Evolutionary conservation across 2,113 vertebrate species (phyloP).

Genomic region (Neogale vison): DNA sequence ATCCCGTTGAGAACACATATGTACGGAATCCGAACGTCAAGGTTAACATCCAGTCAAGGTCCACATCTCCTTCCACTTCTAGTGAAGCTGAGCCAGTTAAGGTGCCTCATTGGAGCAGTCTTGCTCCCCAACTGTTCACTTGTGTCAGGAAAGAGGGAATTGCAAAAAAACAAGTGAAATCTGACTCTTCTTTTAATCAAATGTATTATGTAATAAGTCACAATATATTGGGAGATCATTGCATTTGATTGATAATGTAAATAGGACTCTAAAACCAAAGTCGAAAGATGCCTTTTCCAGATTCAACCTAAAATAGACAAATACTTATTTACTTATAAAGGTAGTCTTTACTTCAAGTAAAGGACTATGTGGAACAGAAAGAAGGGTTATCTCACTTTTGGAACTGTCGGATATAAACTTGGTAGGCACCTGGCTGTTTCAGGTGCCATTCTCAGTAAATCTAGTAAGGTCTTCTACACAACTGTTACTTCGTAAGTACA

Average conservation of each 20-base stretch:
- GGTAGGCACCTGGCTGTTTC: background rate
- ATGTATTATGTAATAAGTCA: background rate
- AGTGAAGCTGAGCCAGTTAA: conserved; percentile 94
- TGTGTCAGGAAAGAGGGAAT: conserved; percentile 57
- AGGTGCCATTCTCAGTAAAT: background rate
- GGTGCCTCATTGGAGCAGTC: conserved; percentile 82
- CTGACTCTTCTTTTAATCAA: background rate
- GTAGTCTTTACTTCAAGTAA: background rate
- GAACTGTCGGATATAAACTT: background rate
- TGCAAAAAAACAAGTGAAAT: conserved; percentile 52
- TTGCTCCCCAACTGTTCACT: conserved; percentile 49
- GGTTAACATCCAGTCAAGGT: conserved; percentile 90
- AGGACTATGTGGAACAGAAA: background rate
- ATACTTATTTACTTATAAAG: background rate
- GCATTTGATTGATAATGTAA: background rate
- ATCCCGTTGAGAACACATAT: conserved; percentile 93
- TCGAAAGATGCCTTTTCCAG: background rate
- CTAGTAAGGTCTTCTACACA: background rate
- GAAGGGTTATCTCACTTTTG: background rate
- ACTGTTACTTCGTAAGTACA: background rate
- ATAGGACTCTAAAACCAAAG: background rate
- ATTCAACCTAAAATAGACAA: background rate
- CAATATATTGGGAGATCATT: background rate
- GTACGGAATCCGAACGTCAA: conserved; percentile 92
- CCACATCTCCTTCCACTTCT: conserved; percentile 92